Evolutionary conservation across 2,113 vertebrate species (phyloP).

Genomic region (Odocoileus virginianus): DNA sequence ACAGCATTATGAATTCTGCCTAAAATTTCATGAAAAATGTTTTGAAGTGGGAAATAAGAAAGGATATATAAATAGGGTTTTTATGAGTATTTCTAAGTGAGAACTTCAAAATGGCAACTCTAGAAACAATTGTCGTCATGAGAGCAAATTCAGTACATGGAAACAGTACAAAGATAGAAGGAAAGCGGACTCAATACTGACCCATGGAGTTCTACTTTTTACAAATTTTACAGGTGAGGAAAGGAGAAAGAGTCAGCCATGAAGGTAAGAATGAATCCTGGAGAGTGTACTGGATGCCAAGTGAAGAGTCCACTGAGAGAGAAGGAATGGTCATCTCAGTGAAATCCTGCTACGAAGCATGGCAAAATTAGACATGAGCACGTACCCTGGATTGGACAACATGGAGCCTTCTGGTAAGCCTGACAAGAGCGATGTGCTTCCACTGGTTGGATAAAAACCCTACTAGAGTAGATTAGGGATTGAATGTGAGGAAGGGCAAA

Average conservation of each 20-base stretch:
- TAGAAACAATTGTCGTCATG: neutral
- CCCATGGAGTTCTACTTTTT: neutral
- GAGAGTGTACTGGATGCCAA: neutral
- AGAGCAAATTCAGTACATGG: neutral
- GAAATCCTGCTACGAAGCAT: neutral
- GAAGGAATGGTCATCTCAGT: neutral
- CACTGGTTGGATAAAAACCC: neutral
- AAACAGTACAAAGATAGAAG: neutral
- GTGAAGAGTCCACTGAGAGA: neutral
- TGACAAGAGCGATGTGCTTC: neutral
- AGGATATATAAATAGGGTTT: neutral
- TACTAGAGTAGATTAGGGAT: neutral
- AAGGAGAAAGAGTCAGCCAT: neutral
- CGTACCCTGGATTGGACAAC: neutral
- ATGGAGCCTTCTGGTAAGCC: neutral
- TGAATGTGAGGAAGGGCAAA: neutral
- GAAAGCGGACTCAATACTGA: neutral
- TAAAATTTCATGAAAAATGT: neutral
- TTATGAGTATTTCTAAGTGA: neutral
- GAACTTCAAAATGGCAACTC: slow-evolving; percentile 27
- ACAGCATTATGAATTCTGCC: neutral
- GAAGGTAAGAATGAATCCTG: neutral
- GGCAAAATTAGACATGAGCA: neutral
- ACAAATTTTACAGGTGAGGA: neutral
- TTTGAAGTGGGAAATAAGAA: slow-evolving; percentile 20